These are phyloP conservation scores for Ostrea edulis DNA, from an alignment of 1,140 invertebrate genomes.

Conservation along the genomic window DNA sequence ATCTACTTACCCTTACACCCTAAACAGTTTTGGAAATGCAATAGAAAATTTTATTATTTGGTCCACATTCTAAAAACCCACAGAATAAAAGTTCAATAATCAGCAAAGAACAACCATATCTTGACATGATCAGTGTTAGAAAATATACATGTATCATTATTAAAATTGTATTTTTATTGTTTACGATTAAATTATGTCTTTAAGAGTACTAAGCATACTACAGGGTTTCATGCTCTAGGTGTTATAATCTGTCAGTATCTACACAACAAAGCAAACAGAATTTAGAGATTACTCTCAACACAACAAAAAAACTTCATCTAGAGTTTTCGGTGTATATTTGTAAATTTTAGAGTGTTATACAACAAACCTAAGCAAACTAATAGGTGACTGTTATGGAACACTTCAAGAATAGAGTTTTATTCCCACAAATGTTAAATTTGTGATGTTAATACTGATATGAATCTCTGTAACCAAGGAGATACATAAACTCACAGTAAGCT, in stretches of 20 bases:
- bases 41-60: neutral
- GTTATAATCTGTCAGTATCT: neutral
- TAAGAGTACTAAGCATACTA: neutral
- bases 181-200: neutral
- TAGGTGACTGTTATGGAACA: neutral
- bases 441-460: neutral
- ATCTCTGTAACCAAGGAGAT: neutral
- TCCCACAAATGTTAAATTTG: neutral
- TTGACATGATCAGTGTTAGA: neutral
- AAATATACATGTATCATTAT: neutral
- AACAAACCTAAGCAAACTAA: neutral
- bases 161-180: neutral
- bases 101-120: neutral
- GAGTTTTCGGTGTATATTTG: neutral
- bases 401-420: neutral
- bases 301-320: neutral
- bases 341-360: neutral
- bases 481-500: neutral
- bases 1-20: slow-evolving; percentile 1
- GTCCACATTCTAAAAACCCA: neutral
- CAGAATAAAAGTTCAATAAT: neutral
- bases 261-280: neutral
- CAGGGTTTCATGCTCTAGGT: neutral
- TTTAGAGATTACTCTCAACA: neutral
- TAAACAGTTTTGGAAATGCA: neutral